Conservation (phyloP, 2,113 vertebrate genomes). For the Meles meles region DNA sequence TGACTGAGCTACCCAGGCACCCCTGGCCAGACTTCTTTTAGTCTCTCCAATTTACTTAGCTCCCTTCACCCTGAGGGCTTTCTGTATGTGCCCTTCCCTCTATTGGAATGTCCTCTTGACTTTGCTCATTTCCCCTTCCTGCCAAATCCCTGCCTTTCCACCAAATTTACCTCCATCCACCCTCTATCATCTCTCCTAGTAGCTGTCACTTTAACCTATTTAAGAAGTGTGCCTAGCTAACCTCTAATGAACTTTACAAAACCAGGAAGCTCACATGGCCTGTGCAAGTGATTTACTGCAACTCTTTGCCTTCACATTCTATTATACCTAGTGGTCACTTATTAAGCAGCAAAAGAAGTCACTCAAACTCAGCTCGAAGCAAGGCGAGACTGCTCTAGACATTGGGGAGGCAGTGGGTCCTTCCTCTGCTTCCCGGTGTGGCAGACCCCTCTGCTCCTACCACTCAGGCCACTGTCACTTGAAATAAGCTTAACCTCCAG, state of each 20-base stretch:
- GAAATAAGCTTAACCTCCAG: neutral
- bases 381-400: constrained; percentile 58
- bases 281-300: constrained; percentile 76
- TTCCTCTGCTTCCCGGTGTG: neutral
- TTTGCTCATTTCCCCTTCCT: neutral
- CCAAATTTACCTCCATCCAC: neutral
- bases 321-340: constrained; percentile 73
- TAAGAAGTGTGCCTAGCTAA: neutral
- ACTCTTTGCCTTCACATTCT: constrained; percentile 74
- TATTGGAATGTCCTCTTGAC: neutral
- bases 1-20: neutral
- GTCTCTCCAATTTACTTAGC: neutral
- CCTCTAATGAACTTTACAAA: neutral
- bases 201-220: neutral
- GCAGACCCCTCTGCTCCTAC: neutral
- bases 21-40: neutral
- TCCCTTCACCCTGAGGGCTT: neutral
- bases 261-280: neutral
- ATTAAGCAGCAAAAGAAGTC: constrained; percentile 76
- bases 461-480: neutral
- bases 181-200: neutral
- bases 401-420: neutral
- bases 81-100: neutral
- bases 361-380: constrained; percentile 76
- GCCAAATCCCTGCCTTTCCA: neutral